Evolutionary conservation across 1,140 invertebrate genomes (phyloP).

Genomic region (Drosophila ambigua): DNA sequence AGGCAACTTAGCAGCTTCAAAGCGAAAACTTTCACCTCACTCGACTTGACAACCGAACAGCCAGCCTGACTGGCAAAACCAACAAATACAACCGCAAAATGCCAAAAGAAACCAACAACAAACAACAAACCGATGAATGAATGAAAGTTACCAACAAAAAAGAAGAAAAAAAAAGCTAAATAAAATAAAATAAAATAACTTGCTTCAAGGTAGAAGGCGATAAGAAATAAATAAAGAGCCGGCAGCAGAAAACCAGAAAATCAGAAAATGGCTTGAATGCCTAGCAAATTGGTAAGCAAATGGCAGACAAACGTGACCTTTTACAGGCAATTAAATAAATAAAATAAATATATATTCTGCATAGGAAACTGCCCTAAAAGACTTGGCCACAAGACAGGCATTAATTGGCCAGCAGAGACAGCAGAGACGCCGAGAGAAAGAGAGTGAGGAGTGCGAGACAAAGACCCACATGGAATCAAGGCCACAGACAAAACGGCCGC

Average conservation of each 20-base stretch:
- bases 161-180: slow-evolving; percentile 8
- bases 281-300: slow-evolving; percentile 36
- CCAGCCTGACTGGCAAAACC: slow-evolving; percentile 6
- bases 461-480: slow-evolving; percentile 65
- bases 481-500: slow-evolving; percentile 52
- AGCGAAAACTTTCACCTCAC: slow-evolving; percentile 74
- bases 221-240: slow-evolving; percentile 43
- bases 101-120: slow-evolving; percentile 49
- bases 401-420: slow-evolving; percentile 61
- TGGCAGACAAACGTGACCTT: slow-evolving; percentile 36
- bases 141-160: slow-evolving; percentile 65
- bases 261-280: slow-evolving; percentile 42
- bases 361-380: slow-evolving; percentile 38
- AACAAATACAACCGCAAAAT: slow-evolving; percentile 27
- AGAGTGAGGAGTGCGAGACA: not conserved
- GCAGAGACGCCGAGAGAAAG: not conserved
- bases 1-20: slow-evolving; percentile 62
- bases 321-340: slow-evolving; percentile 64
- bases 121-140: slow-evolving; percentile 58
- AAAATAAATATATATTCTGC: slow-evolving; percentile 43
- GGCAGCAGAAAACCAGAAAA: slow-evolving; percentile 34
- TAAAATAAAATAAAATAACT: slow-evolving; percentile 31
- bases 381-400: slow-evolving; percentile 39
- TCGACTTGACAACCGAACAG: slow-evolving; percentile 31
- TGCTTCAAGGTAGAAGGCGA: slow-evolving; percentile 30